phyloP scores from a whole-genome alignment of 2,888 invertebrate species.

The Melieria omissa region DNA sequence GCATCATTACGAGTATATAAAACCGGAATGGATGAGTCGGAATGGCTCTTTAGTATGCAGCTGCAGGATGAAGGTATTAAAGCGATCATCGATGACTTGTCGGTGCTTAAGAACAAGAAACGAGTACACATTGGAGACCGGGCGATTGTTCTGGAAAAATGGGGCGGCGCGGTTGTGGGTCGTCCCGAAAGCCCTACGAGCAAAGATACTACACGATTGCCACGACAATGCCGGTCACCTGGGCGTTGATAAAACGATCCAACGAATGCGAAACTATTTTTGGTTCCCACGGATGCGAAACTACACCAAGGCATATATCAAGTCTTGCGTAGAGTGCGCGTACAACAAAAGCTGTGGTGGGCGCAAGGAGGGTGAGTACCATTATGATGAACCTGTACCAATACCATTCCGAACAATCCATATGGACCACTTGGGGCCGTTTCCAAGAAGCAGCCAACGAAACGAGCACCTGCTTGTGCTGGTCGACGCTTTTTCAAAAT shows the following conservation, averaged over 20 bases:
- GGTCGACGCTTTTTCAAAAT: conserved; percentile 40
- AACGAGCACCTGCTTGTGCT: conserved; percentile 37
- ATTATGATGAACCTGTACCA: conserved; percentile 28
- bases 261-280: conserved; percentile 17
- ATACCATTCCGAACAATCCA: conserved; percentile 35
- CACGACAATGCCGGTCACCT: conserved; percentile 36
- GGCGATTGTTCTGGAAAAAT: conserved; percentile 10
- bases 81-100: background rate
- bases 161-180: conserved; percentile 14
- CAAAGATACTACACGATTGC: conserved; percentile 20
- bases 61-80: conserved; percentile 15
- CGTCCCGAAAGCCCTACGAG: conserved; percentile 32
- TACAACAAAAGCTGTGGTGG: conserved; percentile 52
- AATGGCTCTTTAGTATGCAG: conserved; percentile 29
- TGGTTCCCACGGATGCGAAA: conserved; percentile 29
- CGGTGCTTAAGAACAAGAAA: background rate
- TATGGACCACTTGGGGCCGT: conserved; percentile 36
- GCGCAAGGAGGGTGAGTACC: conserved; percentile 35
- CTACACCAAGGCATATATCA: conserved; percentile 16
- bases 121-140: conserved; percentile 15
- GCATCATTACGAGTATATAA: conserved; percentile 14
- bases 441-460: conserved; percentile 30
- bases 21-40: conserved; percentile 5
- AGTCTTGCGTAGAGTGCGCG: conserved; percentile 50
- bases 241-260: conserved; percentile 29